phyloP scores from a whole-genome alignment of 2,888 invertebrate genomes.

The Danaus chrysippus region DNA sequence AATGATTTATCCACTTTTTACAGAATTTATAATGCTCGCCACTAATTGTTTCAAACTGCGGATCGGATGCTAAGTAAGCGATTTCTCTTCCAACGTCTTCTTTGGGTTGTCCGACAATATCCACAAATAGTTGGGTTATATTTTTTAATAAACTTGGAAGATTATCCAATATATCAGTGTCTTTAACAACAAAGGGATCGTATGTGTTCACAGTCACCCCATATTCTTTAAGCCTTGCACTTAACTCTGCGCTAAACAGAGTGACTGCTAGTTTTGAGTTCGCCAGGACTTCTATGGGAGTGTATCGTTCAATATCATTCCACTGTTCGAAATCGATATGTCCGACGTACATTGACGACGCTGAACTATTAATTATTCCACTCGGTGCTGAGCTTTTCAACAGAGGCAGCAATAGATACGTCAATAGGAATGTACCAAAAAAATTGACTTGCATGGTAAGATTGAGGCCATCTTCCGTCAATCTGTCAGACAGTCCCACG shows the following conservation, averaged over 20 bases:
- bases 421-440: slow-evolving; percentile 85
- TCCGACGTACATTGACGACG: slow-evolving; percentile 76
- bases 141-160: slow-evolving; percentile 41
- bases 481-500: slow-evolving; percentile 55
- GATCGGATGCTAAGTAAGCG: slow-evolving; percentile 54
- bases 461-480: slow-evolving; percentile 82
- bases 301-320: slow-evolving; percentile 57
- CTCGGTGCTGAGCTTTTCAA: slow-evolving; percentile 78
- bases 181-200: slow-evolving; percentile 71
- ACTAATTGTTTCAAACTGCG: slow-evolving; percentile 46
- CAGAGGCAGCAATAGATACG: slow-evolving; percentile 79
- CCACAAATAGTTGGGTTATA: slow-evolving; percentile 46
- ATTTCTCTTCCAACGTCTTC: slow-evolving; percentile 59
- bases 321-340: slow-evolving; percentile 60
- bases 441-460: slow-evolving; percentile 84
- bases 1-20: slow-evolving; percentile 51
- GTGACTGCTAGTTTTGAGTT: slow-evolving; percentile 81
- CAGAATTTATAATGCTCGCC: slow-evolving; percentile 63
- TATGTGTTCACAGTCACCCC: slow-evolving; percentile 83
- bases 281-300: slow-evolving; percentile 45
- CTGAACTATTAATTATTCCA: slow-evolving; percentile 82
- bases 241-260: slow-evolving; percentile 80
- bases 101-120: slow-evolving; percentile 55
- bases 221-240: slow-evolving; percentile 70
- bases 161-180: slow-evolving; percentile 53